Evolutionary conservation across 2,888 invertebrate genomes (phyloP).

Genomic region (Nomada lathburiana): DNA sequence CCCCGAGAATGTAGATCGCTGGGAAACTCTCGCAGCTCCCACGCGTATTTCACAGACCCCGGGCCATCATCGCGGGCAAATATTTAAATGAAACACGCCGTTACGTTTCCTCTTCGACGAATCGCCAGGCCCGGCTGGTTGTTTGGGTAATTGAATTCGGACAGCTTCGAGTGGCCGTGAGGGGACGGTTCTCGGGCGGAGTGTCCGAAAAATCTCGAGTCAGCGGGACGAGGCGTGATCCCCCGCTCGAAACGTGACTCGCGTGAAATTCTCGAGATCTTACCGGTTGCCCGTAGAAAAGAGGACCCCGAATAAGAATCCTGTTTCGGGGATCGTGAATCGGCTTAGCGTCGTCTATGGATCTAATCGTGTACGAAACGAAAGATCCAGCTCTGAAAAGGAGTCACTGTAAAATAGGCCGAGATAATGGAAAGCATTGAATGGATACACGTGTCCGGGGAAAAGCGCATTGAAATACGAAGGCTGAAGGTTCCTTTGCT

Average conservation of each 20-base stretch:
- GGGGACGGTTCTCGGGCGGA: conserved; percentile 33
- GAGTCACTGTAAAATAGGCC: conserved; percentile 73
- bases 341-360: conserved; percentile 73
- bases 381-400: conserved; percentile 63
- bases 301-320: conserved; percentile 63
- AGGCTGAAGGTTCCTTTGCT: conserved; percentile 7
- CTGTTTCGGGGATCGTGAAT: conserved; percentile 75
- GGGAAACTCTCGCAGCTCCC: conserved; percentile 4
- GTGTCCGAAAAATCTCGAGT: conserved; percentile 64
- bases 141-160: conserved; percentile 60
- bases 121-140: conserved; percentile 25
- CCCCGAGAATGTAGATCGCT: background rate
- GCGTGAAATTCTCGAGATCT: conserved; percentile 78
- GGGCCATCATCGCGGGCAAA: conserved; percentile 23
- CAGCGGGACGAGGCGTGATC: conserved; percentile 62
- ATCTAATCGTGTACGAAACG: conserved; percentile 64
- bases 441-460: conserved; percentile 66
- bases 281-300: conserved; percentile 45
- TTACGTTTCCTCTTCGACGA: conserved; percentile 29
- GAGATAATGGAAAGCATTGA: conserved; percentile 70
- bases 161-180: conserved; percentile 44
- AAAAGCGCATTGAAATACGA: conserved; percentile 4
- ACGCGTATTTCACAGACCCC: background rate
- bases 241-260: conserved; percentile 75
- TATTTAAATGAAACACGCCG: conserved; percentile 34